A percentile compares a stretch with the other conserved stretches of the same genome.
These are phyloP conservation scores for Agrochola circellaris DNA, from an alignment of 2,888 invertebrate species.

Conservation along the genomic window DNA sequence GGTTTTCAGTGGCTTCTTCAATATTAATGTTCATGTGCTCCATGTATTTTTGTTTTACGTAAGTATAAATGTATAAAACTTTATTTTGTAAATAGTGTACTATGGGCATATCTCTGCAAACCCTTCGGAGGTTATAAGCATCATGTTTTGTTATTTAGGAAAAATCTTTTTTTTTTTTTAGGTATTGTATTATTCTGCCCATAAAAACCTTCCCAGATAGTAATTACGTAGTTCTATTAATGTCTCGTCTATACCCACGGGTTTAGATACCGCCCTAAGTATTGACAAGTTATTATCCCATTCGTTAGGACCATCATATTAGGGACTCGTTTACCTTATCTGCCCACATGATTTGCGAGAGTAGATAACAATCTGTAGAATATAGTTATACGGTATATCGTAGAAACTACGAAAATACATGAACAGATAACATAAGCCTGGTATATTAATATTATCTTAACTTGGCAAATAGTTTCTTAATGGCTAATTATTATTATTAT, in stretches of 20 bases:
- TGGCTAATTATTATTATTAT: too few relatives aligned
- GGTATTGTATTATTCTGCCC: background rate
- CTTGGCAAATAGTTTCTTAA: background rate
- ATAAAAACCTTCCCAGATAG: background rate
- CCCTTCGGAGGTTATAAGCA: too few relatives aligned
- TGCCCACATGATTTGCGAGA: slow-evolving; percentile 26
- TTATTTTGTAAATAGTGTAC: too few relatives aligned
- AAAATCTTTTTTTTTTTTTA: background rate
- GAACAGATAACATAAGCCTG: background rate
- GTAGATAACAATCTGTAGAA: slow-evolving; percentile 18
- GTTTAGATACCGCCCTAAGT: slow-evolving; percentile 23
- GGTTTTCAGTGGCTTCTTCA: slow-evolving; percentile 2
- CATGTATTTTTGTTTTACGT: background rate
- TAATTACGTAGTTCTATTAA: slow-evolving; percentile 20
- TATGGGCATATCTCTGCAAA: too few relatives aligned
- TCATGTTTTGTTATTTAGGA: too few relatives aligned
- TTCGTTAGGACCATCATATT: slow-evolving; percentile 39
- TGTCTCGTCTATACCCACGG: background rate
- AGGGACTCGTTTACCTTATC: slow-evolving; percentile 45
- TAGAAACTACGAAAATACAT: slow-evolving; percentile 1
- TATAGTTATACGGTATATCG: background rate
- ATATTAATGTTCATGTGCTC: background rate
- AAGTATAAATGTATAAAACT: background rate
- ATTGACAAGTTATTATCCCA: slow-evolving; percentile 50
- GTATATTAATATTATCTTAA: slow-evolving; percentile 9